Conservation (phyloP, 2,888 invertebrate genomes). For the Drosophila koepferae region DNA sequence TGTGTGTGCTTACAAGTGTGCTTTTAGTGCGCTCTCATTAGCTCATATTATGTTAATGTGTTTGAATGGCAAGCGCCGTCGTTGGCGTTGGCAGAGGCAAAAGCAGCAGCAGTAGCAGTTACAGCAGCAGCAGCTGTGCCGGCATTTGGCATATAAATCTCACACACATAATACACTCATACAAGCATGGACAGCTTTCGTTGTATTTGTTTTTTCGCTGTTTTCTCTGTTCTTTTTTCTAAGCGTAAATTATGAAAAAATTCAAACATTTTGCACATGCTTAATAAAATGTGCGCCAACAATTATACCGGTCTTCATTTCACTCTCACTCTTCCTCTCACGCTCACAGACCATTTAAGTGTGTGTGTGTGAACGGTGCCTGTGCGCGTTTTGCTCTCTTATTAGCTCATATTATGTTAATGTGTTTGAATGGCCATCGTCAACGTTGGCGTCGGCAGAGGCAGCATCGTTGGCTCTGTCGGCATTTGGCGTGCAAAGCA, state of each 20-base stretch:
- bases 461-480: conserved; percentile 12
- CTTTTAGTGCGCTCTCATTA: conserved; percentile 59
- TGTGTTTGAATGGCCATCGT: conserved; percentile 62
- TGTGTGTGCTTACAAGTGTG: conserved; percentile 1
- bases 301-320: conserved; percentile 66
- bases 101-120: conserved; percentile 16
- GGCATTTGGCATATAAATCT: conserved; percentile 37
- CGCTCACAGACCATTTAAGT: conserved; percentile 3
- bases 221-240: conserved; percentile 44
- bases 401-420: conserved; percentile 74
- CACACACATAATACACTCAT: conserved; percentile 10
- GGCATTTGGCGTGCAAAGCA: conserved; percentile 36
- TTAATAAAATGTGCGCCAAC: conserved; percentile 59
- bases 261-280: conserved; percentile 63
- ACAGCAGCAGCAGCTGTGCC: conserved; percentile 13
- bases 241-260: conserved; percentile 44
- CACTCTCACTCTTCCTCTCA: conserved; percentile 14
- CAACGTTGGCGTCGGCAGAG: conserved; percentile 26
- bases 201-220: conserved; percentile 2
- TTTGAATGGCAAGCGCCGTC: conserved; percentile 59
- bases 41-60: conserved; percentile 71
- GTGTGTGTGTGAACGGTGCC: background rate
- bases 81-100: conserved; percentile 24
- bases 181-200: background rate
- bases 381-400: conserved; percentile 38